Evolutionary conservation across 2,797 vertebrate genomes (phyloP).

Genomic region (Melanitta fusca): DNA sequence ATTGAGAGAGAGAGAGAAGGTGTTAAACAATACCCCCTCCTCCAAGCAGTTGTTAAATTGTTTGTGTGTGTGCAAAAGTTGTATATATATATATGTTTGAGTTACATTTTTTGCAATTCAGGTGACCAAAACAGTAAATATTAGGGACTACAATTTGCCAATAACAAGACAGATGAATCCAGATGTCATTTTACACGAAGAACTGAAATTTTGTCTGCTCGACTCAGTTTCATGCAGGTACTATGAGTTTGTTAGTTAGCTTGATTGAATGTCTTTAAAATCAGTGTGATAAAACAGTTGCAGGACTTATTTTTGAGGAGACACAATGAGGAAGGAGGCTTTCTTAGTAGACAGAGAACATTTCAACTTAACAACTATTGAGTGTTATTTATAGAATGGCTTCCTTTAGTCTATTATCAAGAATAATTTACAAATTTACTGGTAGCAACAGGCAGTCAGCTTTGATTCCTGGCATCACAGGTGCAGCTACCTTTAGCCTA

Average conservation of each 20-base stretch:
- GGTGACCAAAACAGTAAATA: not conserved
- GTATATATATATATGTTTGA: not conserved
- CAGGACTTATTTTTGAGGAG: not conserved
- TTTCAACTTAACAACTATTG: not conserved
- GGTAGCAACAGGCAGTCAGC: not conserved
- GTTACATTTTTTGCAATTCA: not conserved
- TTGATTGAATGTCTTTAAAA: not conserved
- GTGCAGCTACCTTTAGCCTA: not conserved
- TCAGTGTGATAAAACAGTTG: not conserved
- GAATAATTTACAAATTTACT: not conserved
- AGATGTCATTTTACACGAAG: not conserved
- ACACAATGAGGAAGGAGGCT: not conserved
- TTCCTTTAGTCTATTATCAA: not conserved
- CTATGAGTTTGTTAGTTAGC: not conserved
- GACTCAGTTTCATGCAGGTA: not conserved
- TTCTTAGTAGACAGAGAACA: not conserved
- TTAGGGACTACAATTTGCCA: not conserved
- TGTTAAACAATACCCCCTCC: not conserved
- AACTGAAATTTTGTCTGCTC: slow-evolving; percentile 11
- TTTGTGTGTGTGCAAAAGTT: not conserved
- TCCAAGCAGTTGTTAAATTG: not conserved
- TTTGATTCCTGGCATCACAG: not conserved
- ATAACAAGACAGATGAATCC: not conserved
- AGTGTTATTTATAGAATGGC: not conserved
- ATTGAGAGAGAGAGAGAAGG: not conserved